Conservation (phyloP, 2,888 invertebrate species). For the Campoplex nolae region DNA sequence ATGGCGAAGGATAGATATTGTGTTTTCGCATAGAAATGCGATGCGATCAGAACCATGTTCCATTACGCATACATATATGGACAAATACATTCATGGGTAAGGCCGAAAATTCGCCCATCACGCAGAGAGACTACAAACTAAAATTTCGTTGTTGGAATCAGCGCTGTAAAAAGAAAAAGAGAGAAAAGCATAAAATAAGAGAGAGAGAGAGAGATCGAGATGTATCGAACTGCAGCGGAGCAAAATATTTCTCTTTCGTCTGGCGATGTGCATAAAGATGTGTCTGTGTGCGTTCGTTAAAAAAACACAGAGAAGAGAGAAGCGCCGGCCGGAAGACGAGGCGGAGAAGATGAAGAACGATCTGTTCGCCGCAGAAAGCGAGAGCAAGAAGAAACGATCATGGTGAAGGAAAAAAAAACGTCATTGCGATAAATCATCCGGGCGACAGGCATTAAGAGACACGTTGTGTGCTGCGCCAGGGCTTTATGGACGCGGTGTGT, state of each 20-base stretch:
- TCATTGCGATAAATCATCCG: slow-evolving; percentile 81
- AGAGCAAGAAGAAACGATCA: slow-evolving; percentile 56
- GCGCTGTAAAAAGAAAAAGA: slow-evolving; percentile 23
- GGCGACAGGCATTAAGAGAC: slow-evolving; percentile 79
- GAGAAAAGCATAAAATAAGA: slow-evolving; percentile 14
- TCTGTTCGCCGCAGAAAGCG: slow-evolving; percentile 51
- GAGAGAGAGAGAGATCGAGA: slow-evolving; percentile 25
- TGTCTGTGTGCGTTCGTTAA: slow-evolving; percentile 41
- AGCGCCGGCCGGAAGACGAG: slow-evolving; percentile 63
- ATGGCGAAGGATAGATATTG: slow-evolving; percentile 35
- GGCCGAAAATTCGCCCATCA: slow-evolving; percentile 62
- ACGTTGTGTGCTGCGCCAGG: slow-evolving; percentile 65
- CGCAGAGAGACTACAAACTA: slow-evolving; percentile 39
- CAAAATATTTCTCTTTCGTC: slow-evolving; percentile 35
- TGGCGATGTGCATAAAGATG: neutral
- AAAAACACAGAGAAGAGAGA: slow-evolving; percentile 32
- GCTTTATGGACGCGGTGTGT: slow-evolving; percentile 45
- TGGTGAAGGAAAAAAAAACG: slow-evolving; percentile 69
- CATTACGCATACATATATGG: slow-evolving; percentile 44
- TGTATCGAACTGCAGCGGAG: slow-evolving; percentile 42
- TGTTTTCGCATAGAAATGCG: slow-evolving; percentile 56
- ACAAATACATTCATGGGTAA: slow-evolving; percentile 17
- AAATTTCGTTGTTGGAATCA: slow-evolving; percentile 36
- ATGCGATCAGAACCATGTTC: slow-evolving; percentile 60
- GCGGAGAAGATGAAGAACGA: slow-evolving; percentile 38